Base-by-base conservation (phyloP, 2,797 vertebrate species). In the Microhierax caerulescens region DNA sequence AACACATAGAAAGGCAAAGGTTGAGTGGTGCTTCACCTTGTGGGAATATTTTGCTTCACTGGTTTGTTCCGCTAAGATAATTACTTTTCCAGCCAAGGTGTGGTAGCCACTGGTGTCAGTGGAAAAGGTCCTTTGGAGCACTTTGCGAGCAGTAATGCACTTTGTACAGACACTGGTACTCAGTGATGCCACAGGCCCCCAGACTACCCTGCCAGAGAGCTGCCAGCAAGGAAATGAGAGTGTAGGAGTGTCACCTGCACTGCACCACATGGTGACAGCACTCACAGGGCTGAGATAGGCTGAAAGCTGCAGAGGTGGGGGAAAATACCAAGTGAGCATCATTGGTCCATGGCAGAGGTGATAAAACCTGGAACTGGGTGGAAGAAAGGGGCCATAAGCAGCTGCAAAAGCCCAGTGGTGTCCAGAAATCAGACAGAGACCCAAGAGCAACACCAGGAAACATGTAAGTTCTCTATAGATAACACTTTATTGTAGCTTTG, bases 101-200 rank as follows among this genome's bases (percentile, higher is more conserved):
- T 47, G 32, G 41, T 13, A 59, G 54, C 17, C 36, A 24, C 7
- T 30, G 21, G 24, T 32, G 37, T 34, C 69, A 68, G 65, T 5
- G 17, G 17, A 45, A 59, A 60, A 69, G n/a, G 48, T 34, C 27
- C 27, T 80, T 16, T 48, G 64, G n/a, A 88, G 60, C 51, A 48
- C 1, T 0, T 1, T 47, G 68, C 1, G 2, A 53, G 45, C 2
- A 1, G 36, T n/a, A 28, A 15, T 8, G 22, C 28, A 17, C 23
- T 51, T 65, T 41, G 23, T 13, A 7, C 24, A 28, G 48, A 47
- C 28, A 20, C 20, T 30, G 23, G 64, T 8, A 34, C 57, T 20
- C 48, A 59, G 25, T 0, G 2, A 43, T 6, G 28, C 32, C 2
- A 0, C 4, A 30, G 47, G 22, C 3, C 7, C n/a, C 51, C 0